A percentile compares a stretch with the other conserved stretches of the same genome.
phyloP scores from a whole-genome alignment of 2,888 invertebrate species.

The Xylota segnis region DNA sequence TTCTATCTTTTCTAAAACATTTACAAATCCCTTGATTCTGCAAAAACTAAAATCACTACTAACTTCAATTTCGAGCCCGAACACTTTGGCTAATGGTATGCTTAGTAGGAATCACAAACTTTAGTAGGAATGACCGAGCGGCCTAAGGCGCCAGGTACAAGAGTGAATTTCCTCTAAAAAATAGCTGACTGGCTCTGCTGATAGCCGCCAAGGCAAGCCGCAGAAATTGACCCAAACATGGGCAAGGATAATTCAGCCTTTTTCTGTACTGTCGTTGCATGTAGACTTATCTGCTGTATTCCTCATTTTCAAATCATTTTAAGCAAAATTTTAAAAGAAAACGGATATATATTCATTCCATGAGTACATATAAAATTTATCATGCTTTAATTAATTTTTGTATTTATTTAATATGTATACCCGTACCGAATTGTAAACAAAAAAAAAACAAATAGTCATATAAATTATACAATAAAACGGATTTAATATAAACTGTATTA shows the following conservation, averaged over 20 bases:
- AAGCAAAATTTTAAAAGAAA: neutral
- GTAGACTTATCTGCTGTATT: neutral
- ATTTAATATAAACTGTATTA: constrained; percentile 25
- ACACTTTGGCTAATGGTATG: neutral
- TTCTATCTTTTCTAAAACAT: no score
- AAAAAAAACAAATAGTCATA: neutral
- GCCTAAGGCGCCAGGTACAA: constrained; percentile 81
- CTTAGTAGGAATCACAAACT: no score
- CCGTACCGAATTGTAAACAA: neutral
- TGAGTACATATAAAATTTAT: neutral
- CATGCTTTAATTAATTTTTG: neutral
- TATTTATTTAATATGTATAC: constrained; percentile 7
- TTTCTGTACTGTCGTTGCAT: neutral
- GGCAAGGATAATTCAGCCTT: no score
- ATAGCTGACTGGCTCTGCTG: constrained; percentile 64
- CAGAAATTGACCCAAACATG: no score
- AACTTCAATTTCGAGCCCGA: neutral
- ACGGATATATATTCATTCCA: neutral
- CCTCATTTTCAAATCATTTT: neutral
- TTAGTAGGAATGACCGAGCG: constrained; percentile 80
- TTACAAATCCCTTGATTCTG: no score
- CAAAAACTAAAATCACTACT: neutral
- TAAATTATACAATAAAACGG: neutral
- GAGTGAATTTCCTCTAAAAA: constrained; percentile 77
- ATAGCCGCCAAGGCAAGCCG: no score